A percentile compares a stretch with the other conserved stretches of the same genome.
Conservation (phyloP, 2,888 invertebrate species). For the Cacoxenus indagator region DNA sequence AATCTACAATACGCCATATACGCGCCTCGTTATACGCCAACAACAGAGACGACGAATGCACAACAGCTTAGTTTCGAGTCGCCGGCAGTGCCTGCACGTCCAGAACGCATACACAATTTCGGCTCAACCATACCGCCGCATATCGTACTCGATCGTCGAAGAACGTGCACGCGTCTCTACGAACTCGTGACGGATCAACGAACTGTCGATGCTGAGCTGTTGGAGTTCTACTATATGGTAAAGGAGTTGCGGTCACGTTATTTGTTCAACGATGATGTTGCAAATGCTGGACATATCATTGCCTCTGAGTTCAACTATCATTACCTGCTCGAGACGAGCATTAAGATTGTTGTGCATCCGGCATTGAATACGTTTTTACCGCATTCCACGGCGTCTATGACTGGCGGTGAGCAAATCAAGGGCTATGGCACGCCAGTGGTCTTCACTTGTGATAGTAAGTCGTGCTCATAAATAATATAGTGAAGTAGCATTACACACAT, state of each 20-base stretch:
- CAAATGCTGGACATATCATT: slow-evolving; percentile 90
- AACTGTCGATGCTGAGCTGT: slow-evolving; percentile 82
- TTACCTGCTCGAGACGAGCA: slow-evolving; percentile 85
- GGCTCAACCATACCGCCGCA: slow-evolving; percentile 44
- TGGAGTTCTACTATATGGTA: slow-evolving; percentile 87
- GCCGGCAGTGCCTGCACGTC: background rate
- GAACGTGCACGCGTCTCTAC: slow-evolving; percentile 72
- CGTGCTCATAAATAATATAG: background rate
- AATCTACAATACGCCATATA: slow-evolving; percentile 57
- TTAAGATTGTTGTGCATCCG: slow-evolving; percentile 88
- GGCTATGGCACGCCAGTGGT: slow-evolving; percentile 78
- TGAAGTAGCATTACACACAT: background rate
- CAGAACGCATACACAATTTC: background rate
- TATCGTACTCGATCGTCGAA: slow-evolving; percentile 64
- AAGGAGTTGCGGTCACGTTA: slow-evolving; percentile 83
- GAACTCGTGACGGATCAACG: slow-evolving; percentile 80
- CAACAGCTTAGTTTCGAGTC: background rate
- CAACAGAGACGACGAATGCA: background rate
- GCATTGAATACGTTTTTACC: slow-evolving; percentile 63
- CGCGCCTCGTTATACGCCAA: slow-evolving; percentile 35
- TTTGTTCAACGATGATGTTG: slow-evolving; percentile 79
- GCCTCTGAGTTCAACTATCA: slow-evolving; percentile 88
- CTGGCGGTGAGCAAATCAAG: slow-evolving; percentile 61
- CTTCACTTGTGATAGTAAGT: slow-evolving; percentile 92
- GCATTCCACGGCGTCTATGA: slow-evolving; percentile 72